Evolutionary conservation across 2,888 invertebrate genomes (phyloP), one percentile per base, ranked within the genome.

Genomic region (Pristionchus maxplancki): DNA sequence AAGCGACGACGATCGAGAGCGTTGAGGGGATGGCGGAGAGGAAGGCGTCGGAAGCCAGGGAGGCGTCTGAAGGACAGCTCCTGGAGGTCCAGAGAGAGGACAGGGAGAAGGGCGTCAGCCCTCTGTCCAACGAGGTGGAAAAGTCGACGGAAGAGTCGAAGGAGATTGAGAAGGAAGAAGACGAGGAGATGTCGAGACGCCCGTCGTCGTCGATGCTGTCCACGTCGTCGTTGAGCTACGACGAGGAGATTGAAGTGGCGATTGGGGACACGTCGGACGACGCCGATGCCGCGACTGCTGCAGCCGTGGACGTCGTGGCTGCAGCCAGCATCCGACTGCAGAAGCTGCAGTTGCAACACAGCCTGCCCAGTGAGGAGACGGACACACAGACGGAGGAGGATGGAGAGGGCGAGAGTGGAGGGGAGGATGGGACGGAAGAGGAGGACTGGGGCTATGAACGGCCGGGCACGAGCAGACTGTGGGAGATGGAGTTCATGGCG

Each of bases 321-420:
- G 40, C 31, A 6, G 64, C 44, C 64, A 85, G 17, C 58, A 58
- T 53, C 31, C 81, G 37, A 20, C 40, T 64, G 85, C 50, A 53
- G 82, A 53, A 53, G 53, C 53, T 53, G 82, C 34, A 53, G 82
- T 28, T 44, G 50, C 81, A 48, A 48, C 50, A 81, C n/a, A 53
- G 53, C 50, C 34, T 34, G 44, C 53, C 37, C 17, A 85, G 62
- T 64, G 71, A 67, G 50, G 71, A 87, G 50, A 28, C 40, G 28
- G 86, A 62, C 34, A 85, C 85, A 15, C 28, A 85, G 40, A 85
- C 85, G 40, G 85, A 87, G 34, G 86, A 87, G 67, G 86, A 87
- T 1, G 67, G 34, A 13, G 86, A 71, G 20, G 48, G 50, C 3
- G 48, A 17, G 9, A 31, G 50, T 37, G 58, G 83, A 81, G 34